Conservation (phyloP, 2,888 invertebrate species). For the Temnothorax unifasciatus region DNA sequence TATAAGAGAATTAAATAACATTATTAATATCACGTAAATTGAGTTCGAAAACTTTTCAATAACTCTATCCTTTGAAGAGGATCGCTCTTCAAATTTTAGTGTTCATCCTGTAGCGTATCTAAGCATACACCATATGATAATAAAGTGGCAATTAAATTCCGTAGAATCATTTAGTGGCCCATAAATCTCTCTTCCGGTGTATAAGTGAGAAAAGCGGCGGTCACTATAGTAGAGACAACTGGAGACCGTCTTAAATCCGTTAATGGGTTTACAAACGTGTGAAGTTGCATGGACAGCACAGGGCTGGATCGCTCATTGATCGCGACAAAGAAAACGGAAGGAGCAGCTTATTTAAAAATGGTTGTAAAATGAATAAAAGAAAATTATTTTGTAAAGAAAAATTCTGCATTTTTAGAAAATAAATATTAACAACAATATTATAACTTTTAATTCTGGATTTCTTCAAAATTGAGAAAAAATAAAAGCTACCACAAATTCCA, state of each 20-base stretch:
- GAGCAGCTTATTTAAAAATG: not conserved
- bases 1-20: not conserved
- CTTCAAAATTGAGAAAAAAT: not conserved
- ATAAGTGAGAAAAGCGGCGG: slow-evolving; percentile 61
- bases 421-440: not conserved
- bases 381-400: not conserved
- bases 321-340: slow-evolving; percentile 5
- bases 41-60: not conserved
- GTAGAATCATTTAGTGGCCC: slow-evolving; percentile 75
- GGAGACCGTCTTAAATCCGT: slow-evolving; percentile 74
- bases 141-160: slow-evolving; percentile 78
- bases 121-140: slow-evolving; percentile 71
- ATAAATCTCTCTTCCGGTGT: slow-evolving; percentile 74
- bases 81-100: slow-evolving; percentile 9
- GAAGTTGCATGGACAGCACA: slow-evolving; percentile 55
- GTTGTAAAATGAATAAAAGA: not conserved
- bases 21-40: not conserved
- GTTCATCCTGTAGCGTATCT: slow-evolving; percentile 64
- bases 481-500: not conserved
- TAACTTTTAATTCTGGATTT: not conserved
- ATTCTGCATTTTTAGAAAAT: not conserved
- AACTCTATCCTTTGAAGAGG: not conserved
- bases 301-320: not conserved
- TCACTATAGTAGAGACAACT: slow-evolving; percentile 30
- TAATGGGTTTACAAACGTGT: slow-evolving; percentile 78